Evolutionary conservation across 2,113 vertebrate species (phyloP).

Genomic region (Protomyctophum bolini): DNA sequence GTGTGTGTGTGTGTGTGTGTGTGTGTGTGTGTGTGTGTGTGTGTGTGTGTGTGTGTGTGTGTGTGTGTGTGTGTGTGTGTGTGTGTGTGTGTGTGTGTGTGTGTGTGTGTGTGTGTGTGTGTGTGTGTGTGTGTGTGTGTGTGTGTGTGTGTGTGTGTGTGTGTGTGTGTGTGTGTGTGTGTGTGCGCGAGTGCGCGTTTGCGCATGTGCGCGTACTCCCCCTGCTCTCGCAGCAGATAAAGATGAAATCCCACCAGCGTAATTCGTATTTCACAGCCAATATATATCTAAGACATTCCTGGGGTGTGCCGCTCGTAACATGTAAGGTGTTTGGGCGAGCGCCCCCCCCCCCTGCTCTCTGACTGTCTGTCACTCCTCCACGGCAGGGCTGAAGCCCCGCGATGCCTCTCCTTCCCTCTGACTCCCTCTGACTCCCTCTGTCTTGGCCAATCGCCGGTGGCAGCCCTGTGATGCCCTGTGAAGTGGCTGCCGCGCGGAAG

Average conservation of each 20-base stretch:
- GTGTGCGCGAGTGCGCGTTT: too few relatives aligned
- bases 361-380: constrained; percentile 59
- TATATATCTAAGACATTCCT: constrained; percentile 56
- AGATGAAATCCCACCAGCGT: constrained; percentile 59
- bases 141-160: too few relatives aligned
- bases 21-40: too few relatives aligned
- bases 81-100: too few relatives aligned
- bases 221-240: constrained; percentile 48
- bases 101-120: too few relatives aligned
- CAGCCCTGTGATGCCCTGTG: constrained; percentile 65
- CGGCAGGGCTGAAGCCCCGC: constrained; percentile 58
- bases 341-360: constrained; percentile 40
- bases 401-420: constrained; percentile 66
- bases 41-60: too few relatives aligned
- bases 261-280: constrained; percentile 70
- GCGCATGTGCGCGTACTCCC: too few relatives aligned
- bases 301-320: constrained; percentile 60
- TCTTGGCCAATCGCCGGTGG: constrained; percentile 67
- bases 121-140: too few relatives aligned
- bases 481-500: constrained; percentile 70
- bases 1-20: too few relatives aligned
- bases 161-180: too few relatives aligned
- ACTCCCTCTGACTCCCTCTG: constrained; percentile 70
- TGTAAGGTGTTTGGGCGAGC: constrained; percentile 61
- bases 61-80: too few relatives aligned